Evolutionary conservation across 2,888 invertebrate genomes (phyloP).

Genomic region (Eupithecia abbreviata): DNA sequence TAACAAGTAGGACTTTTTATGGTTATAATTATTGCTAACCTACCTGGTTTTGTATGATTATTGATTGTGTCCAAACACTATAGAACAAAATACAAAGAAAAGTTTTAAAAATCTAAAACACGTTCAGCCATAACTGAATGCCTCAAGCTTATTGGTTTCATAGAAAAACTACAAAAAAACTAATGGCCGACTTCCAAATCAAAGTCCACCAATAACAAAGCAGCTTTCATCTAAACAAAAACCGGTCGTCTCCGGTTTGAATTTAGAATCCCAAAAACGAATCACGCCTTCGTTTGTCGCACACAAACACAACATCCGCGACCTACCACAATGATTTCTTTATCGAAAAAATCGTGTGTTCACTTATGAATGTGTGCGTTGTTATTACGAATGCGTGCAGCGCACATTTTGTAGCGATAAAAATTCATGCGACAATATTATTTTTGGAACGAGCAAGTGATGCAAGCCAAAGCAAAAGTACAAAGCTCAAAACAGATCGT

Average conservation of each 20-base stretch:
- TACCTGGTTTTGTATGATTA: not conserved
- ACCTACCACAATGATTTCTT: constrained; percentile 70
- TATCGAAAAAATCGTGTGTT: constrained; percentile 42
- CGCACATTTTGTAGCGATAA: constrained; percentile 63
- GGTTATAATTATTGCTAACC: not conserved
- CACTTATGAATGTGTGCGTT: constrained; percentile 33
- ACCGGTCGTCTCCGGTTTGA: constrained; percentile 56
- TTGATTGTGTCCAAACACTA: not conserved
- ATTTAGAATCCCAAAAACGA: constrained; percentile 73
- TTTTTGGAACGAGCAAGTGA: constrained; percentile 62
- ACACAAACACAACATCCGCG: constrained; percentile 55
- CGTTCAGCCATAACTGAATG: not conserved
- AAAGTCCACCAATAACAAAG: constrained; percentile 50
- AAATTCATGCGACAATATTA: constrained; percentile 65
- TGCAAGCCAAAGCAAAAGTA: constrained; percentile 61
- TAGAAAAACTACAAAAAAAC: constrained; percentile 23
- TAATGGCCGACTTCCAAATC: constrained; percentile 36
- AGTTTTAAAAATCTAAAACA: not conserved
- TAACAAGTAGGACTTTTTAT: not conserved
- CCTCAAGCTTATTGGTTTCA: not conserved
- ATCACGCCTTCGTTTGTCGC: constrained; percentile 56
- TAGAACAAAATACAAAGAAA: not conserved
- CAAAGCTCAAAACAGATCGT: constrained; percentile 69
- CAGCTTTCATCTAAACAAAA: constrained; percentile 49
- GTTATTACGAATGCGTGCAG: constrained; percentile 41